Base-by-base conservation (phyloP, 2,888 invertebrate species). In the Pachycephus smyrnensis region DNA sequence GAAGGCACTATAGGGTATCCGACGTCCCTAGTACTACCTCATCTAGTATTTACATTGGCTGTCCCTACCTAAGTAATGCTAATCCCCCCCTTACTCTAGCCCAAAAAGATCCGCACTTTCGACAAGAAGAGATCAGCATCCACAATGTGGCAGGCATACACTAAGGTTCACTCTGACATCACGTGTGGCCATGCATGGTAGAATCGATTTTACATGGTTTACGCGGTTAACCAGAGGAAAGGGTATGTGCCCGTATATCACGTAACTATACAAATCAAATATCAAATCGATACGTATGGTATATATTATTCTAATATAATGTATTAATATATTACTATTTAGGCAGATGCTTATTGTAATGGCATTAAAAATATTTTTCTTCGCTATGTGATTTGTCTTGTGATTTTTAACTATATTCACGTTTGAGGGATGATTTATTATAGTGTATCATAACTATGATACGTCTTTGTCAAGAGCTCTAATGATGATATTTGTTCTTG, bases 31-130 rank as follows among this genome's bases (percentile, higher is more conserved):
- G 73, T 75, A 23, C 9, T 9, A 40, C 78, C 31, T 77, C 82
- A 80, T 83, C 82, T 77, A 80, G 73, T 77, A 80, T 83, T 84
- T 78, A 80, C 76, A 73, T 68, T 33, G 30, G 73, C 40, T 68
- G 12, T 33, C 32, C 73, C 40, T 75, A 73, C 75, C 73, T 37
- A 77, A 79, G 76, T 75, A 69, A 75, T 81, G 79, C 80, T 77
- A 80, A 80, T 77, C 79, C 77, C 78, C 68, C 73, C 32, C 23
- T 23, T 23, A 55, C 23, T 55, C 55, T 55, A 55, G 9, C 9
- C 55, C 55, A 55, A 55, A 23, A 55, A 55, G 55, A 55, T 55
- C 55, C 2, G 55, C 23, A 23, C 23, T 55, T 55, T 55, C 55
- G 55, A 23, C 23, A 55, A 55, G 9, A 55, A 55, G 55, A 23